phyloP scores from a whole-genome alignment of 2,797 vertebrate species.

The Trachops cirrhosus region DNA sequence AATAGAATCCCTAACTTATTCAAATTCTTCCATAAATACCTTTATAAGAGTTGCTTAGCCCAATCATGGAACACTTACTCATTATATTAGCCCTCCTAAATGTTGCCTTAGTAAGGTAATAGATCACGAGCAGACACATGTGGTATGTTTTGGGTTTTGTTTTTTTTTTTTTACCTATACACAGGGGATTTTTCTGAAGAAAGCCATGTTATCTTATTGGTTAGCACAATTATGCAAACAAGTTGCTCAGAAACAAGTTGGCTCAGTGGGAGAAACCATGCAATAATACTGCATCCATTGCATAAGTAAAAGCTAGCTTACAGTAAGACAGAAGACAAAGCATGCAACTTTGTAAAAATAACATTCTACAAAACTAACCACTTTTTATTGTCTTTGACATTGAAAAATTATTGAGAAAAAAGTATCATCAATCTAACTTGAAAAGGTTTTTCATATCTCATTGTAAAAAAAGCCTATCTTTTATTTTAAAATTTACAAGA shows the following conservation, averaged over 20 bases:
- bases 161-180: conserved; percentile 50
- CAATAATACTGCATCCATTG: conserved; percentile 72
- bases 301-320: conserved; percentile 70
- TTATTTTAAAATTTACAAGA: not conserved
- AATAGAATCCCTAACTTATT: not conserved
- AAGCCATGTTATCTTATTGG: conserved; percentile 31
- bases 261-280: conserved; percentile 74
- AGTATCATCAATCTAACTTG: not conserved
- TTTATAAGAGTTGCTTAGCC: not conserved
- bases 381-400: conserved; percentile 38
- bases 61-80: not conserved
- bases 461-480: not conserved
- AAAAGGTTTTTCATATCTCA: conserved; percentile 28
- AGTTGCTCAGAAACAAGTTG: conserved; percentile 64
- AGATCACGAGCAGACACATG: conserved; percentile 56
- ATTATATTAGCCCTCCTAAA: conserved; percentile 8
- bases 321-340: conserved; percentile 2
- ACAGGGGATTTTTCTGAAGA: conserved; percentile 73
- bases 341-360: not conserved
- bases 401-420: conserved; percentile 58
- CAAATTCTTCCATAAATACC: not conserved
- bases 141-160: conserved; percentile 36
- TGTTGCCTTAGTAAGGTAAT: conserved; percentile 13
- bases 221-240: conserved; percentile 69
- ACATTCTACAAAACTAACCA: not conserved